Evolutionary conservation across 1,140 invertebrate genomes (phyloP).

Genomic region (Drosophila ambigua): DNA sequence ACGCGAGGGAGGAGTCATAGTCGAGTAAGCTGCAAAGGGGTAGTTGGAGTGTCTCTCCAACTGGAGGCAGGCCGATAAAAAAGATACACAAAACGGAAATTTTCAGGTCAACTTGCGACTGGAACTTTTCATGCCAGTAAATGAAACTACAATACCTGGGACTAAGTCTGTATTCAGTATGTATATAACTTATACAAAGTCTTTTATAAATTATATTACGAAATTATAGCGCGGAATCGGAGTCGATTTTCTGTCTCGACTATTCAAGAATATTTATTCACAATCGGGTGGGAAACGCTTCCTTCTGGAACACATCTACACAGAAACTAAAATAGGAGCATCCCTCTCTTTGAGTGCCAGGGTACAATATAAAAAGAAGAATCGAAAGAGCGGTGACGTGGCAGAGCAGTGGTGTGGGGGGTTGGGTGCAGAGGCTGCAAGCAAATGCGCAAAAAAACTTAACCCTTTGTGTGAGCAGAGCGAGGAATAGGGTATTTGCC

Average conservation of each 20-base stretch:
- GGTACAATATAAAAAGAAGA: conserved; percentile 8
- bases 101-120: conserved; percentile 75
- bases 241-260: too few relatives aligned
- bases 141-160: too few relatives aligned
- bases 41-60: too few relatives aligned
- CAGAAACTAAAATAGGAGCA: neutral
- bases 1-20: conserved; percentile 1
- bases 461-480: conserved; percentile 55
- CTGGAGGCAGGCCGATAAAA: conserved; percentile 6
- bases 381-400: neutral
- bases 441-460: conserved; percentile 78
- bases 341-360: too few relatives aligned
- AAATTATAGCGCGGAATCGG: too few relatives aligned
- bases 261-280: neutral
- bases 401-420: conserved; percentile 10
- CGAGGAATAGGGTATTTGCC: neutral
- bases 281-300: too few relatives aligned
- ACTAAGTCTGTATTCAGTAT: too few relatives aligned
- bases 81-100: conserved; percentile 48
- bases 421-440: conserved; percentile 50
- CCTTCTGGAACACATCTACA: neutral
- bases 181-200: too few relatives aligned
- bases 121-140: conserved; percentile 69
- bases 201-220: too few relatives aligned
- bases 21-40: neutral